Evolutionary conservation across 2,113 vertebrate genomes (phyloP), one percentile per base, ranked within the genome.

Genomic region (Henicopernis longicauda): DNA sequence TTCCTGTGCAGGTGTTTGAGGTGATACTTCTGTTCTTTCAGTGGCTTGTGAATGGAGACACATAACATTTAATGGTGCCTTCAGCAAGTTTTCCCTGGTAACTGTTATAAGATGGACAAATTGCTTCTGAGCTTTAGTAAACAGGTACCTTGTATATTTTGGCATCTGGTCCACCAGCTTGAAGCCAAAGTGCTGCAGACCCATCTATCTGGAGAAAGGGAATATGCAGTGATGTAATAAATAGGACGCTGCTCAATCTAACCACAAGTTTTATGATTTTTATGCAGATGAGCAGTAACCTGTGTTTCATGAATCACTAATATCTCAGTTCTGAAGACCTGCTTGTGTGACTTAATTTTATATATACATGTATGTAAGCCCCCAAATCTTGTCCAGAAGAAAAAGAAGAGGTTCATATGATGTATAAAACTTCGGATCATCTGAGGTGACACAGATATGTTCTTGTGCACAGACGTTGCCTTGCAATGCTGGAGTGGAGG

Each of bases 31-130:
- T 86, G 40, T 47, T 65, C 58, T 57, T 61, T 32, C 44, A 16
- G 40, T 4, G 40, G 29, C 32, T 59, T 62, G 25, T 58, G 57
- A 63, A 55, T 13, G 42, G 50, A 58, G 81, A 54, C 52, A 69
- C 1, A 0, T 6, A 55, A 63, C 50, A 78, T 63, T 58, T 18
- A 58, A 22, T 0, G 0, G 21, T 69, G 77, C 34, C 57, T 89
- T 86, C 22, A 72, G 67, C 67, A 80, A 72, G 58, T 38, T 93
- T 44, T 57, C 57, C 13, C 23, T 44, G n/a, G 31, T 45, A 61
- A 10, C 42, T 13, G 13, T 16, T 57, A 19, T 31, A 22, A 86
- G 62, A 52, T 32, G 54, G 82, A 67, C 82, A 25, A 80, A 65
- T 76, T 65, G 3, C 34, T 80, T 73, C 74, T 59, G 40, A 93